Evolutionary conservation across 2,888 invertebrate species (phyloP), one percentile per base, ranked within the genome.

Genomic region (Linnaemya vulpina): DNA sequence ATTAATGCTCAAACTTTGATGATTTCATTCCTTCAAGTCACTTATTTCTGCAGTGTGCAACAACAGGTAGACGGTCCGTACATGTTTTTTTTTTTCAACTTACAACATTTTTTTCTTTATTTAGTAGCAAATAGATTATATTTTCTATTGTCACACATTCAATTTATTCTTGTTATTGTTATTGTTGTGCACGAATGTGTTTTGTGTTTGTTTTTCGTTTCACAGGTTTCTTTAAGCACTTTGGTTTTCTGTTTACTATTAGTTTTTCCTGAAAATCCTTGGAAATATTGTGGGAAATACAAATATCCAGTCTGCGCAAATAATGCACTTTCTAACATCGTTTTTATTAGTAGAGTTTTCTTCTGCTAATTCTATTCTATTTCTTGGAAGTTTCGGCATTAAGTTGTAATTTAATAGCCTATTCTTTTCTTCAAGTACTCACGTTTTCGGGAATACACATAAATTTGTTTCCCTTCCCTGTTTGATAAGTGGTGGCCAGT

Each of bases 341-440:
- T 15, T 49, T 49, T 65, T 30, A 17, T 35, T 67, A 30, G 5
- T 13, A 40, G 53, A 4, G 8, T 51, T 13, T 68, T 38, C n/a
- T 46, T 46, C 13, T 53, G 17, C 49, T 1, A 55, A 11, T 25
- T 11, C 25, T 15, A 25, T 55, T 46, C 25, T n/a, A 15, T 73
- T 38, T 53, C 5, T 25, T 40, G 20, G 2, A 13, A 13, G 62
- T 62, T 20, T 53, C 9, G n/a, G 49, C 15, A n/a, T 20, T 65
- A 15, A 43, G 62, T 51, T 15, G 65, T 60, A 80, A 73, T 51
- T 67, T 38, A 67, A 73, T 80, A 80, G 13, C 55, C 53, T 63
- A 62, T 49, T 9, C 17, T 0, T 9, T 5, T 65, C n/a, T 75
- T 53, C 8, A 58, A 68, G 60, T 43, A 9, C 51, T 68, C 49